Conservation (phyloP, 2,888 invertebrate species). For the Leucoma salicis region DNA sequence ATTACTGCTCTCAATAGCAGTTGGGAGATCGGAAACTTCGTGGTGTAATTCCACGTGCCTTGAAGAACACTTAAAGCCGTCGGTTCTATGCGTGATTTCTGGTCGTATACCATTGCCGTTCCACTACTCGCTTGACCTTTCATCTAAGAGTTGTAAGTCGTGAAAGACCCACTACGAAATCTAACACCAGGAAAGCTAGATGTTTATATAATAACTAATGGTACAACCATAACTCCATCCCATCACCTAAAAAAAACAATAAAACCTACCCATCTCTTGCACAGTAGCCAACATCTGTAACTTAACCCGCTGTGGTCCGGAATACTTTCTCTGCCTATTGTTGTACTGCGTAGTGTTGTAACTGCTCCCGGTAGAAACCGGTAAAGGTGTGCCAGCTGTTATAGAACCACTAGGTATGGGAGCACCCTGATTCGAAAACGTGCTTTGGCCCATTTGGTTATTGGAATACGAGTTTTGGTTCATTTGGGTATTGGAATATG, state of each 20-base stretch:
- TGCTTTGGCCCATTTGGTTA: conserved; percentile 6
- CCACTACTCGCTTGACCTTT: no score
- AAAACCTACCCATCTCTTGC: conserved; percentile 88
- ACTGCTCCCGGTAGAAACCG: conserved; percentile 39
- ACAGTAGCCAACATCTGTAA: conserved; percentile 84
- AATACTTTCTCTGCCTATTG: conserved; percentile 76
- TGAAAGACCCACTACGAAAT: no score
- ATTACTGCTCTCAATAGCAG: no score
- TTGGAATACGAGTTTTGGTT: conserved; percentile 11
- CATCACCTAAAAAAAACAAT: conserved; percentile 29
- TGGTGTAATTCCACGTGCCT: no score
- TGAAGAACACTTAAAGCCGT: no score
- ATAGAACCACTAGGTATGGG: conserved; percentile 24
- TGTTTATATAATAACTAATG: no score
- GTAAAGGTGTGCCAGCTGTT: conserved; percentile 45
- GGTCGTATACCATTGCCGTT: no score
- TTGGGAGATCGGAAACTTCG: no score
- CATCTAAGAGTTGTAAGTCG: no score
- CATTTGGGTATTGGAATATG: conserved; percentile 5
- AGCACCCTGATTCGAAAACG: conserved; percentile 5
- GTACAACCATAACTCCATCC: no score
- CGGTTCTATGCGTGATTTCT: no score
- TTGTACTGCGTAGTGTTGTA: conserved; percentile 45
- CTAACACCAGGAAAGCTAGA: no score
- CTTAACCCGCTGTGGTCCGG: conserved; percentile 78